Conservation (phyloP, 2,888 invertebrate genomes). For the Scotopteryx bipunctaria region DNA sequence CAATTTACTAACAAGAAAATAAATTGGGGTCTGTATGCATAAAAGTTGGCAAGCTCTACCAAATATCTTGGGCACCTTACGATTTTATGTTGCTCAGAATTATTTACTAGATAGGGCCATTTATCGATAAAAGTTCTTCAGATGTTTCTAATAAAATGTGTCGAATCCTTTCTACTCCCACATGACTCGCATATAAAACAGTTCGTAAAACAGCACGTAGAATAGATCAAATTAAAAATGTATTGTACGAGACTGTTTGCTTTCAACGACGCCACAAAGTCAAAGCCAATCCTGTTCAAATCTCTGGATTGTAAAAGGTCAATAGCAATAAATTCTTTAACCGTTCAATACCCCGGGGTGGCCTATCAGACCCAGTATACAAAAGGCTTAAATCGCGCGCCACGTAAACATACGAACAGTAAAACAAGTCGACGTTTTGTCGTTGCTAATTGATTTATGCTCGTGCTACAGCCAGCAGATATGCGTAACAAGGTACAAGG, state of each 20-base stretch:
- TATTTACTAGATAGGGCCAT: no score
- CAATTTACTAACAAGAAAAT: not conserved
- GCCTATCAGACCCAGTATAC: conserved; percentile 19
- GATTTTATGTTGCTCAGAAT: no score
- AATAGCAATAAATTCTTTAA: conserved; percentile 27
- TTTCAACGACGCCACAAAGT: conserved; percentile 11
- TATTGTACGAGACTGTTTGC: conserved; percentile 5
- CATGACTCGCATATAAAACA: no score
- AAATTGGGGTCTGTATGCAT: not conserved
- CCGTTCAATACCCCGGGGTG: conserved; percentile 23
- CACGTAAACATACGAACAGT: conserved; percentile 42
- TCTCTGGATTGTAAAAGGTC: conserved; percentile 21
- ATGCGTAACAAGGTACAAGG: conserved; percentile 26
- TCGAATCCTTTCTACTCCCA: no score
- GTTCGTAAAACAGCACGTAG: not conserved
- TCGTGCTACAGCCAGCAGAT: conserved; percentile 39
- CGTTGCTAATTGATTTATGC: conserved; percentile 60
- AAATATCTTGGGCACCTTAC: no score
- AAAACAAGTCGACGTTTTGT: conserved; percentile 55
- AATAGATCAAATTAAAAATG: conserved; percentile 18
- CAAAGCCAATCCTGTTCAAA: conserved; percentile 15
- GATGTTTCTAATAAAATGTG: no score
- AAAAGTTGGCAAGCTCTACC: no score
- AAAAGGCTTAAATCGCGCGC: conserved; percentile 22
- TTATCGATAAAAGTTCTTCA: no score